phyloP scores from a whole-genome alignment of 2,113 vertebrate genomes.

The Fregata magnificens region DNA sequence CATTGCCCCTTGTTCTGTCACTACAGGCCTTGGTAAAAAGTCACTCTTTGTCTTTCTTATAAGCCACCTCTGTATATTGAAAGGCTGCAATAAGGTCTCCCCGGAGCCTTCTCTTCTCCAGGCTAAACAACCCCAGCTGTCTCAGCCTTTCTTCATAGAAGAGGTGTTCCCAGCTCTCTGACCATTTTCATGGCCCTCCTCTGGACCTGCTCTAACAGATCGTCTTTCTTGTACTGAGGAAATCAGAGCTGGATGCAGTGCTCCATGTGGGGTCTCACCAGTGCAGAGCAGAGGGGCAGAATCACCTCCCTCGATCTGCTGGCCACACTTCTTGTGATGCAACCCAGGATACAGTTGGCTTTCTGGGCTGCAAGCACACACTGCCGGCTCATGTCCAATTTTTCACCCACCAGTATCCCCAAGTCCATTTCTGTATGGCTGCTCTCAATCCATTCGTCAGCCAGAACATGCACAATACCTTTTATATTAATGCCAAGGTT shows the following conservation, averaged over 20 bases:
- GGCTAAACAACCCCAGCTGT: fast-evolving
- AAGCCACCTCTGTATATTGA: neutral
- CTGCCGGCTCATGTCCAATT: fast-evolving
- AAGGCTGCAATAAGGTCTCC: too few relatives aligned
- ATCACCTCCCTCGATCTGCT: fast-evolving
- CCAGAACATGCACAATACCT: neutral
- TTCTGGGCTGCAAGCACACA: fast-evolving
- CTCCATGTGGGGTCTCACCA: neutral
- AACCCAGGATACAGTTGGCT: fast-evolving
- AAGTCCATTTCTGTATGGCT: neutral
- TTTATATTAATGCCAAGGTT: neutral
- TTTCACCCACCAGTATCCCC: neutral
- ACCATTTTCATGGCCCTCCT: neutral
- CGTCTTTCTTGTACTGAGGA: neutral
- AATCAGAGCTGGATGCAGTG: neutral
- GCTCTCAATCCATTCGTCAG: neutral
- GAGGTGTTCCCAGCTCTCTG: neutral
- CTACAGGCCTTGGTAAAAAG: neutral
- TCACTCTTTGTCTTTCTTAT: neutral
- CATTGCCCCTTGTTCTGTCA: neutral
- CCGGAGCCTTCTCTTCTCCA: neutral
- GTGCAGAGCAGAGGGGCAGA: neutral
- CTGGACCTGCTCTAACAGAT: fast-evolving
- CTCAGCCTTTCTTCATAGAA: neutral
- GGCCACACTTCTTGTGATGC: fast-evolving